These are phyloP conservation scores for Caenorhabditis wallacei DNA, from an alignment of 2,888 invertebrate genomes.

Conservation along the genomic window DNA sequence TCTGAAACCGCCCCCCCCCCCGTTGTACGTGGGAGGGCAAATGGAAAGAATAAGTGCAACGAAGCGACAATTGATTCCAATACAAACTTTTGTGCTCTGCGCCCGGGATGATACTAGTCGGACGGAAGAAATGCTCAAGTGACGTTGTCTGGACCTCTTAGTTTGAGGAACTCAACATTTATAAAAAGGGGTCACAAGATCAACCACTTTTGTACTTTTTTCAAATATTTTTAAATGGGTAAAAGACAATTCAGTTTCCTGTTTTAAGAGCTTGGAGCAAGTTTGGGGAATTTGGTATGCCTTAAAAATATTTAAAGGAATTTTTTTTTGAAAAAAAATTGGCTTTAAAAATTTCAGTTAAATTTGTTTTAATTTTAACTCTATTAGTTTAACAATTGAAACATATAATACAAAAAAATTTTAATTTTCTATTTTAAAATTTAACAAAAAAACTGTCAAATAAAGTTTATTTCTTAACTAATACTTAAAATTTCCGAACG, in stretches of 20 bases:
- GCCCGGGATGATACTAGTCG: constrained; percentile 52
- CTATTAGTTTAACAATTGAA: no score
- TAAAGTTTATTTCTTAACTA: no score
- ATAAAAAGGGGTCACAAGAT: constrained; percentile 22
- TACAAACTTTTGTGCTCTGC: constrained; percentile 52
- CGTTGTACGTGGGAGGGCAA: constrained; percentile 37
- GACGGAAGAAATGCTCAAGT: constrained; percentile 23
- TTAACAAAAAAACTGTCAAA: no score
- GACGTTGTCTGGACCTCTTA: constrained; percentile 14
- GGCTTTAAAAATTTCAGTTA: no score
- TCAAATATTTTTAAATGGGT: neutral
- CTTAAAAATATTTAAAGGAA: no score
- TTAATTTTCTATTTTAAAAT: no score
- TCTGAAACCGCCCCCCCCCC: constrained; percentile 21
- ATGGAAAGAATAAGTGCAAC: constrained; percentile 62
- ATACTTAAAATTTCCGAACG: neutral
- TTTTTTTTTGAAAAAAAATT: no score
- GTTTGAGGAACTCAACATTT: neutral
- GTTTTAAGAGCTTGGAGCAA: no score
- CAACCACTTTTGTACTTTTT: neutral
- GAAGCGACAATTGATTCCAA: constrained; percentile 58
- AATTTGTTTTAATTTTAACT: no score
- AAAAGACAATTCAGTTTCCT: no score
- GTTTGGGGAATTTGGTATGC: no score
- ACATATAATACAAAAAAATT: no score